These are phyloP conservation scores for Melanargia galathea DNA, from an alignment of 2,888 invertebrate genomes.

Conservation along the genomic window DNA sequence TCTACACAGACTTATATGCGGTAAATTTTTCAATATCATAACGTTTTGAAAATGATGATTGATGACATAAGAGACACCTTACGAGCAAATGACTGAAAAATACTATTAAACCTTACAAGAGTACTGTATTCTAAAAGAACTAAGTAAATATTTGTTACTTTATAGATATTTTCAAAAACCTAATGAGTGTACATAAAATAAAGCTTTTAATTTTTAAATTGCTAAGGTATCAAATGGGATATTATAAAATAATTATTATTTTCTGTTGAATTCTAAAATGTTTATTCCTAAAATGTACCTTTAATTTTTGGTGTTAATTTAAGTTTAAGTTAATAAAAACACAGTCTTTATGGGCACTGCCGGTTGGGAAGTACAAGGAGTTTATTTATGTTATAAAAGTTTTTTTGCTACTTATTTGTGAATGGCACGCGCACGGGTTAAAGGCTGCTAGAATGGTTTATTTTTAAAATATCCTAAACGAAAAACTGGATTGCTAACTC, in stretches of 20 bases:
- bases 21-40: neutral
- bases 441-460: conserved; percentile 63
- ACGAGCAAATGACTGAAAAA: neutral
- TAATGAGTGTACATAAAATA: conserved; percentile 44
- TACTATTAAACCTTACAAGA: neutral
- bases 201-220: conserved; percentile 60
- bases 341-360: conserved; percentile 53
- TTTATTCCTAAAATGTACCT: conserved; percentile 80
- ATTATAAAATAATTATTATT: conserved; percentile 48
- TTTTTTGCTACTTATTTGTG: conserved; percentile 56
- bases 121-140: neutral
- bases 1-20: no score
- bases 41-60: neutral
- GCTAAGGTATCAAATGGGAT: conserved; percentile 58
- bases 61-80: neutral
- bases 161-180: conserved; percentile 1
- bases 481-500: conserved; percentile 55
- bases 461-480: conserved; percentile 45
- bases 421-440: conserved; percentile 67
- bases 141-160: conserved; percentile 1
- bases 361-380: conserved; percentile 65
- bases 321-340: conserved; percentile 66
- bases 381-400: conserved; percentile 54
- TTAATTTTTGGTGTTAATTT: conserved; percentile 61
- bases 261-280: conserved; percentile 73